Evolutionary conservation across 2,113 vertebrate species (phyloP).

Genomic region (Nothocercus julius): DNA sequence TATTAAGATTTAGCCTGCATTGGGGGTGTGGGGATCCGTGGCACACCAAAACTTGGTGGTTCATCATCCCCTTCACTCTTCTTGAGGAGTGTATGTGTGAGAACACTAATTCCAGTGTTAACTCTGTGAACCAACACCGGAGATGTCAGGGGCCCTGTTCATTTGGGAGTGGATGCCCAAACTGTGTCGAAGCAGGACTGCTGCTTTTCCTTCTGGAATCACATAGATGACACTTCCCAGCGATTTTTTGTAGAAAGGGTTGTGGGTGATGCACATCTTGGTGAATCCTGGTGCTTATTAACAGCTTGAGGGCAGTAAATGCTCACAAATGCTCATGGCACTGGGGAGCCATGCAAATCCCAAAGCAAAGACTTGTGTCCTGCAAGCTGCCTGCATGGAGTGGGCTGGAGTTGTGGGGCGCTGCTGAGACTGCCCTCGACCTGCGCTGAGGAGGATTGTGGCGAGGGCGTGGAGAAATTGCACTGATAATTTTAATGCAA

Average conservation of each 20-base stretch:
- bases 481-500: neutral
- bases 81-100: neutral
- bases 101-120: too few species aligned
- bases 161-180: neutral
- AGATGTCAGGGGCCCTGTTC: neutral
- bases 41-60: neutral
- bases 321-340: neutral
- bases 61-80: neutral
- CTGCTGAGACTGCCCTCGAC: neutral
- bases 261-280: neutral
- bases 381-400: neutral
- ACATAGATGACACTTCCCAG: accelerated
- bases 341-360: neutral
- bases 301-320: neutral
- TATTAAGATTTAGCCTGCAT: neutral
- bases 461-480: neutral
- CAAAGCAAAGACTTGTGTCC: neutral
- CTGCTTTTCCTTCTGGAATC: neutral
- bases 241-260: neutral
- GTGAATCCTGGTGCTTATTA: neutral
- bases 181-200: neutral
- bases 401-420: neutral
- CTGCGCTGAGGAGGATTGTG: neutral
- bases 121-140: neutral
- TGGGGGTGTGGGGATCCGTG: neutral